Evolutionary conservation across 1,140 invertebrate genomes (phyloP).

Genomic region (Penaeus japonicus): DNA sequence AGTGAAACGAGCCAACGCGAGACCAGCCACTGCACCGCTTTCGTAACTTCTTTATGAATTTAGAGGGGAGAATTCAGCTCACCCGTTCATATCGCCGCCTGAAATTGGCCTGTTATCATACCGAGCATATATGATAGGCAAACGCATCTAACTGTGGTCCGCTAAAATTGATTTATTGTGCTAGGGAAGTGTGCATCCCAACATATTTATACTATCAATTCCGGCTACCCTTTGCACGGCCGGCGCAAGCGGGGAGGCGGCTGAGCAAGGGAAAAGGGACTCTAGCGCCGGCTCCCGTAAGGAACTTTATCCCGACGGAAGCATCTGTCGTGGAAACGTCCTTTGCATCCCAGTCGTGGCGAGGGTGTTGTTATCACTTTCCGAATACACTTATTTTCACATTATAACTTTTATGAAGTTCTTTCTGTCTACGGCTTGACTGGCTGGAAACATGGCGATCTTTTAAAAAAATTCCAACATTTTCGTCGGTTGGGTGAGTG

Average conservation of each 20-base stretch:
- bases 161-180: constrained; percentile 57
- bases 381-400: constrained; percentile 57
- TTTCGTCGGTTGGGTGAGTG: background rate
- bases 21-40: background rate
- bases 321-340: background rate
- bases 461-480: constrained; percentile 43
- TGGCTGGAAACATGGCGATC: constrained; percentile 54
- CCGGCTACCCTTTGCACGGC: constrained; percentile 37
- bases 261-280: background rate
- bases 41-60: constrained; percentile 28
- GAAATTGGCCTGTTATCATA: constrained; percentile 53
- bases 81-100: constrained; percentile 44
- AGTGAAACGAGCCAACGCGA: background rate
- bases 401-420: constrained; percentile 57
- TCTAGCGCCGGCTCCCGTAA: background rate
- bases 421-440: constrained; percentile 56
- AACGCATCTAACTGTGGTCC: constrained; percentile 53
- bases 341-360: constrained; percentile 10
- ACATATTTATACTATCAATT: constrained; percentile 57
- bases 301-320: background rate
- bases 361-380: constrained; percentile 55
- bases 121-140: constrained; percentile 51
- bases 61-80: constrained; percentile 17
- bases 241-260: background rate
- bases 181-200: constrained; percentile 55